Evolutionary conservation across 2,888 invertebrate genomes (phyloP).

Genomic region (Temnothorax rugatulus): DNA sequence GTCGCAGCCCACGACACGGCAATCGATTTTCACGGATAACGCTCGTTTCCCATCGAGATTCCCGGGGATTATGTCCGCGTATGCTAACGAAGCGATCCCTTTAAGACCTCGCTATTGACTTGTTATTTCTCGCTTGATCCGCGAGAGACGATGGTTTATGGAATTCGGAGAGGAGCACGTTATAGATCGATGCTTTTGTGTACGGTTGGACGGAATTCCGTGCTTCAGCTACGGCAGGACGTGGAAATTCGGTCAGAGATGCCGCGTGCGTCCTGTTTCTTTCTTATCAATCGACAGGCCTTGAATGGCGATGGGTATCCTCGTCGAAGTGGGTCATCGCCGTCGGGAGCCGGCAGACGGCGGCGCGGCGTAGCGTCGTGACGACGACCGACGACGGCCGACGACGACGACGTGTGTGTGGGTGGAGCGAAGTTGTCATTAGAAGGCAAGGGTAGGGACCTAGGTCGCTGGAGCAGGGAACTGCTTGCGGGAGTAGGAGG

Average conservation of each 20-base stretch:
- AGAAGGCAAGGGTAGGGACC: slow-evolving; percentile 58
- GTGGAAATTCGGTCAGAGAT: slow-evolving; percentile 9
- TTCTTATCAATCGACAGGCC: slow-evolving; percentile 54
- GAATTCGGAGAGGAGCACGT: neutral
- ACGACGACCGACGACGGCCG: slow-evolving; percentile 55
- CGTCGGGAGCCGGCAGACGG: slow-evolving; percentile 66
- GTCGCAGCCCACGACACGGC: neutral
- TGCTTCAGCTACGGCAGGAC: neutral
- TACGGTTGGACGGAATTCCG: neutral
- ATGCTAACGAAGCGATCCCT: neutral
- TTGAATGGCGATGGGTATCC: slow-evolving; percentile 65
- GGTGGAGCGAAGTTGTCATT: slow-evolving; percentile 76
- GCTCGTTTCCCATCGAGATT: slow-evolving; percentile 15
- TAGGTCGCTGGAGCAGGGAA: slow-evolving; percentile 28
- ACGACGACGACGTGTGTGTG: slow-evolving; percentile 69
- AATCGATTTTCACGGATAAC: slow-evolving; percentile 23
- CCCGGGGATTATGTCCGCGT: slow-evolving; percentile 14
- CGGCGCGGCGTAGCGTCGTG: slow-evolving; percentile 64
- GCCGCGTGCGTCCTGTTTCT: slow-evolving; percentile 13
- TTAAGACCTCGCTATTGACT: neutral
- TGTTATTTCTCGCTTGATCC: too few species aligned
- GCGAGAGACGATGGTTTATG: neutral
- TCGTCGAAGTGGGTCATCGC: slow-evolving; percentile 72
- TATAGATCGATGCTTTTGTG: neutral
- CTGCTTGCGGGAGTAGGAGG: neutral